Evolutionary conservation across 1,140 invertebrate species (phyloP).

Genomic region (Aphis gossypii): DNA sequence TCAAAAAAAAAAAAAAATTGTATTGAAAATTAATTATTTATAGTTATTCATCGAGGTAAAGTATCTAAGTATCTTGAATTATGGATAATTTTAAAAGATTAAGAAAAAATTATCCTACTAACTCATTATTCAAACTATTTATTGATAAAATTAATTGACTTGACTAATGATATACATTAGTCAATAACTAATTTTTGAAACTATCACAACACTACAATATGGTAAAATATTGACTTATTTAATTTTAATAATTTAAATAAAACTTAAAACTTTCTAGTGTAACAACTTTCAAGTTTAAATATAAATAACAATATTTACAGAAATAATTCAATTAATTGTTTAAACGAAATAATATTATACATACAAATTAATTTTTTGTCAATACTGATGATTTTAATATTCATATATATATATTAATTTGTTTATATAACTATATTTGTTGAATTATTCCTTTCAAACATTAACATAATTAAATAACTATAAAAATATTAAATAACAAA

Average conservation of each 20-base stretch:
- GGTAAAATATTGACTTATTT: background rate
- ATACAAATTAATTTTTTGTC: background rate
- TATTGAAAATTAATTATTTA: background rate
- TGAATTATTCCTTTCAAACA: background rate
- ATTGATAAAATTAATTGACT: no score
- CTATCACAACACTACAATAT: background rate
- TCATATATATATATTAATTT: background rate
- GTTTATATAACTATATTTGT: background rate
- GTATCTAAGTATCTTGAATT: background rate
- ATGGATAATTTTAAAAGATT: background rate
- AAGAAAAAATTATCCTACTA: background rate
- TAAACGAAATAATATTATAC: background rate
- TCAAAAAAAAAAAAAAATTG: background rate
- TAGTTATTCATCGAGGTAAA: background rate
- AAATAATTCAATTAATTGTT: background rate
- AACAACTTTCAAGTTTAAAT: background rate
- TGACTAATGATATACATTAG: background rate
- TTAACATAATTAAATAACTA: slow-evolving; percentile 8
- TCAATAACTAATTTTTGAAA: background rate
- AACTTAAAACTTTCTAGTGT: background rate
- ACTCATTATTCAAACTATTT: background rate
- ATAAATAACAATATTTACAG: background rate
- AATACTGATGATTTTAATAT: background rate
- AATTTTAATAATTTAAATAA: background rate
- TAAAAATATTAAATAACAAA: background rate